Evolutionary conservation across 2,888 invertebrate species (phyloP), one percentile per base, ranked within the genome.

Genomic region (Acrobasis repandana): DNA sequence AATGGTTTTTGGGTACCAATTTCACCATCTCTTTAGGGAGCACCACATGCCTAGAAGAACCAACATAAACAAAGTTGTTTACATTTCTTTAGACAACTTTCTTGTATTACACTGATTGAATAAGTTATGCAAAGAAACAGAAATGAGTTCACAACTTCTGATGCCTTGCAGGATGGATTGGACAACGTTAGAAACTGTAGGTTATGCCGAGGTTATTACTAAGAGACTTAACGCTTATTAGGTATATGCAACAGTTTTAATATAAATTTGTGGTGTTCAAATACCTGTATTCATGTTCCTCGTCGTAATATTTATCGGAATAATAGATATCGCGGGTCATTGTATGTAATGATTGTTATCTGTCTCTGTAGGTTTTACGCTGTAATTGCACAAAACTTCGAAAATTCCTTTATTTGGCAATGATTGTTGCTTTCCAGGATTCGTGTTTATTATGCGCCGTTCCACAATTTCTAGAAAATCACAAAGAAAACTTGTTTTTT

Each of bases 271-370:
- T 28, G 50, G 34, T 38, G 28, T 34, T 47, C 15, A 54, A 52
- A 67, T 93, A 98, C 98, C 98, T 96, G 93, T 98, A 98, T 88
- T 98, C 98, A 80, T 95, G 97, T 71, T 96, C 94, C 65, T 97
- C 97, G 78, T 98, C 98, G 77, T 94, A 96, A 86, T 98, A 98
- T 93, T 98, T 98, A 70, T 97, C 97, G 0, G 98, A 98, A 86
- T 98, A 98, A 81, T 96, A 98, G 75, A 98, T 98, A 68, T 96
- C 95, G 50, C 74, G 74, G 69, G 94, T 86, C 95, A 95, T 95
- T 62, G 58, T 79, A 65, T 58, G 48, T 63, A 63, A 34, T 34
- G 28, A 54, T 33, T 52, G 34, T 46, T 2, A 46, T 46, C 28
- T 28, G 9, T 47, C 14, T 46, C 28, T 14, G 20, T 28, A 28